Evolutionary conservation across 2,797 vertebrate genomes (phyloP), one percentile per base, ranked within the genome.

Genomic region (Sebastiscus tertius): DNA sequence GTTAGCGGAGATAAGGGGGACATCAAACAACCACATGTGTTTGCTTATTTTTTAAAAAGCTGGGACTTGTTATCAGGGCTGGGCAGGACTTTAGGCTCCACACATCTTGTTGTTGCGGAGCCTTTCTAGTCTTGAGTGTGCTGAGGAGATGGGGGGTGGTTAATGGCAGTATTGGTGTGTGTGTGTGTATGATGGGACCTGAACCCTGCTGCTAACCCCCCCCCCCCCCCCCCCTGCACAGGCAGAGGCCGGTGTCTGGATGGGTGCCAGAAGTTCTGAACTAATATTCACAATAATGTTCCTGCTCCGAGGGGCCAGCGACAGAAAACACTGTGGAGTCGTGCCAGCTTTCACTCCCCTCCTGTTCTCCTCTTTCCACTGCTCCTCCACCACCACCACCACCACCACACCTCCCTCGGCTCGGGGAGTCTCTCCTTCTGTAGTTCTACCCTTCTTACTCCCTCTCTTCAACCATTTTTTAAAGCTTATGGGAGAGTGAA

Each of bases 1-100:
- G 92, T 95, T 93, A 88, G 61, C 61, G 59, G 61, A 88, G 95
- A 96, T 96, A 96, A 96, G 94, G 73, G 66, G 49, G 63, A 95
- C 93, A 95, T 96, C 94, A 96, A 96, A 96, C 82, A 64, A 66
- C 78, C 94, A 92, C 90, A 92, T 94, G 94, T 93, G 93, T 95
- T 94, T 93, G 87, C 90, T 93, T 93, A 81, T 94, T 94, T 93
- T 92, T 14, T 83, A 82, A 91, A 92, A 95, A 94, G 92, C 93
- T 87, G 88, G 88, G 87, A 89, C 88, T 94, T 93, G 95, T 96
- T 96, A 96, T 96, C 96, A 95, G 95, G 94, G 92, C 89, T 77
- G 82, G 94, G 90, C 96, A 96, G 95, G 92, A 95, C 92, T 94
- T 93, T 81, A 82, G 92, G 79, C 92, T 94, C 91, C 88, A 93